These are phyloP conservation scores for Chionoecetes opilio DNA, from an alignment of 1,140 invertebrate genomes.

Conservation along the genomic window DNA sequence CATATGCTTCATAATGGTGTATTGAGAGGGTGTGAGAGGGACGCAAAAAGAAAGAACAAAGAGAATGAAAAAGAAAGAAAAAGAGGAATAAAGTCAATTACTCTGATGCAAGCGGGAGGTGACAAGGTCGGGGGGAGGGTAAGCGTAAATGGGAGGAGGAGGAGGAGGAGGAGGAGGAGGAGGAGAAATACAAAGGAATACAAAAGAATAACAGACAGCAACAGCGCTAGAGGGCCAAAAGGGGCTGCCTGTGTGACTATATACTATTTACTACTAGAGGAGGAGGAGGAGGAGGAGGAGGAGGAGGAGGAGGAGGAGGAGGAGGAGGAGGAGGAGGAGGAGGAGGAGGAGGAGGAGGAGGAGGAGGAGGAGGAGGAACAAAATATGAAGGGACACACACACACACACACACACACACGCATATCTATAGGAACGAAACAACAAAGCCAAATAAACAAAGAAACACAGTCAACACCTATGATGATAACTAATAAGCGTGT, in stretches of 20 bases:
- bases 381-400: too few species aligned
- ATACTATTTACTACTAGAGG: background rate
- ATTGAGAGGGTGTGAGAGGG: background rate
- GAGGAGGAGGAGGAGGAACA: background rate
- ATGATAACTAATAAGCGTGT: too few species aligned
- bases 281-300: background rate
- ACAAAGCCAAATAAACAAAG: too few species aligned
- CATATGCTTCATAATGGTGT: background rate
- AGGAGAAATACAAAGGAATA: background rate
- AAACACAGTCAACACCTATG: too few species aligned
- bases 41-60: background rate
- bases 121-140: background rate
- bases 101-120: background rate
- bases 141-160: background rate
- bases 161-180: background rate
- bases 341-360: background rate
- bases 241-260: background rate
- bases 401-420: too few species aligned
- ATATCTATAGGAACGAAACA: too few species aligned
- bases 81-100: background rate
- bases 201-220: too few species aligned
- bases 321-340: background rate
- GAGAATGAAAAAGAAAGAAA: background rate
- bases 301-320: background rate
- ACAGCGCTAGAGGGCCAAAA: background rate